Conservation (phyloP, 2,797 vertebrate species). For the Acanthis flammea region DNA sequence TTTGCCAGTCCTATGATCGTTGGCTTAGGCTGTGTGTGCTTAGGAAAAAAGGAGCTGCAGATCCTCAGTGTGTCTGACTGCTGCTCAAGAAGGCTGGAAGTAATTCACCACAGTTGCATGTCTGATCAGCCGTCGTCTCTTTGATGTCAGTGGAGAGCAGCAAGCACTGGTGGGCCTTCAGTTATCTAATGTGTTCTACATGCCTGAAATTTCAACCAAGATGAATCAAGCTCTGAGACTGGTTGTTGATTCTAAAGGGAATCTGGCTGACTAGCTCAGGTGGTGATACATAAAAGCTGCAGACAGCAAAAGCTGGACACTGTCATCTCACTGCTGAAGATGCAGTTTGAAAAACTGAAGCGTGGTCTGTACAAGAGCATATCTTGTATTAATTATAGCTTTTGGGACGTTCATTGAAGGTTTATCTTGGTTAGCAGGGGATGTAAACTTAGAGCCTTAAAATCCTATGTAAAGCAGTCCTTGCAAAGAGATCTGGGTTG, state of each 20-base stretch:
- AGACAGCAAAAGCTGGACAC: not conserved
- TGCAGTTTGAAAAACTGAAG: not conserved
- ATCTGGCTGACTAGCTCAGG: not conserved
- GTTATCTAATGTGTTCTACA: not conserved
- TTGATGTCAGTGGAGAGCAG: conserved; percentile 10
- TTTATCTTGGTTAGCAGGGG: not conserved
- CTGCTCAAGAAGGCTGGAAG: not conserved
- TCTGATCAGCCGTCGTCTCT: not conserved
- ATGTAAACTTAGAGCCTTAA: not conserved
- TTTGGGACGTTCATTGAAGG: not conserved
- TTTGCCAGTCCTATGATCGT: not conserved
- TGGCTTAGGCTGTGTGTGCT: not conserved
- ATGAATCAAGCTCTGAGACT: not conserved
- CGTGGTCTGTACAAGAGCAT: accelerated
- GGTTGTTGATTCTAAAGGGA: not conserved
- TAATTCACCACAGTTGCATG: not conserved
- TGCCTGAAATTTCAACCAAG: not conserved
- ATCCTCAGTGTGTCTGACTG: not conserved
- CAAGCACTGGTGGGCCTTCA: not conserved
- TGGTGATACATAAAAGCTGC: not conserved
- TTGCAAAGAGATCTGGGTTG: not conserved
- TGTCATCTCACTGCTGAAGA: not conserved
- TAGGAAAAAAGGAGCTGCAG: not conserved
- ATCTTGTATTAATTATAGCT: not conserved
- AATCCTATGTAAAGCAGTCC: not conserved